Evolutionary conservation across 2,113 vertebrate genomes (phyloP).

Genomic region (Zosterops pallidus): DNA sequence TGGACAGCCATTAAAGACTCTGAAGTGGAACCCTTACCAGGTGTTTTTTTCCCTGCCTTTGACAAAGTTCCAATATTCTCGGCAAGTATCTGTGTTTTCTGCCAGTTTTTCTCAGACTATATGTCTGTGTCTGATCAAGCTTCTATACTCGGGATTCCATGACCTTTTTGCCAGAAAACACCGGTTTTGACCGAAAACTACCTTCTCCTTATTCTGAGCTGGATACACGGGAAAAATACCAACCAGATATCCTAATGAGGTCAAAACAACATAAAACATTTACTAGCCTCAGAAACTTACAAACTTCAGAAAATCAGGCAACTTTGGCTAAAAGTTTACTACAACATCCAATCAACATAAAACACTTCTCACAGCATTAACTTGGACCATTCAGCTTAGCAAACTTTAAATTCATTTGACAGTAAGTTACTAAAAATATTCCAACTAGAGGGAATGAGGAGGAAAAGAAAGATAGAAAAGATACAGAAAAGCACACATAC

Average conservation of each 20-base stretch:
- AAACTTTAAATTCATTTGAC: fast-evolving
- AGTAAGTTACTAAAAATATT: neutral
- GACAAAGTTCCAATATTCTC: neutral
- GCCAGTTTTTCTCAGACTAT: neutral
- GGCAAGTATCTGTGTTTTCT: neutral
- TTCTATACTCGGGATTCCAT: neutral
- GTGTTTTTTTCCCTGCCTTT: neutral
- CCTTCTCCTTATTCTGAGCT: neutral
- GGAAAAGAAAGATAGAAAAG: neutral
- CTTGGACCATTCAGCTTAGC: neutral
- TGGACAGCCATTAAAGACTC: neutral
- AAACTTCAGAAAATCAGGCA: neutral
- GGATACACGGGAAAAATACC: fast-evolving
- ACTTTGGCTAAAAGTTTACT: neutral
- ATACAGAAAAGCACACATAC: neutral
- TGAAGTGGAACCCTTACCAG: neutral
- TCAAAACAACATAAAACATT: neutral
- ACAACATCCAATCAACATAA: neutral
- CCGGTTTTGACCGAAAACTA: fast-evolving
- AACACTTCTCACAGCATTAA: neutral
- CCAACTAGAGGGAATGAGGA: neutral
- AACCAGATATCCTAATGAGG: neutral
- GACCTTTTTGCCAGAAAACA: neutral
- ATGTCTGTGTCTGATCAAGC: neutral
- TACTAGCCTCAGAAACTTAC: no score